These are phyloP conservation scores for Venusia cambrica DNA, from an alignment of 2,888 invertebrate genomes.

Conservation along the genomic window DNA sequence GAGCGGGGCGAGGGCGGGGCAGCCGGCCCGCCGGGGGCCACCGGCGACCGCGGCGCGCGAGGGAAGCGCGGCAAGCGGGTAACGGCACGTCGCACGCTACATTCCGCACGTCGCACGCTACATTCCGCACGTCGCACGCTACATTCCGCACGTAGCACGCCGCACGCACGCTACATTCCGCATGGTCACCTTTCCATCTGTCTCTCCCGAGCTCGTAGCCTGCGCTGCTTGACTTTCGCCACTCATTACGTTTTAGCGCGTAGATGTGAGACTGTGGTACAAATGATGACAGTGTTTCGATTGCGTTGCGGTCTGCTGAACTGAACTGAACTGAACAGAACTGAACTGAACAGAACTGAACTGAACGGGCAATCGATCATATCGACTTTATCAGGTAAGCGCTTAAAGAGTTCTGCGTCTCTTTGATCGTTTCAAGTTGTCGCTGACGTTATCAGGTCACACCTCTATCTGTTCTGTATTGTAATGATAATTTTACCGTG, in stretches of 20 bases:
- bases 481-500: no score
- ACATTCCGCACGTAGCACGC: slow-evolving; percentile 25
- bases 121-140: slow-evolving; percentile 7
- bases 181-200: slow-evolving; percentile 5
- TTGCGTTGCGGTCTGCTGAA: background rate
- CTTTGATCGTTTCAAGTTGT: no score
- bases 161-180: slow-evolving; percentile 22
- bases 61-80: slow-evolving; percentile 97
- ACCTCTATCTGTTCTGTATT: no score
- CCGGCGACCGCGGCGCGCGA: slow-evolving; percentile 94
- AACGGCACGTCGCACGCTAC: slow-evolving; percentile 56
- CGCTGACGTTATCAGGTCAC: no score
- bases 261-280: slow-evolving; percentile 46
- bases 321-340: no score
- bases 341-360: no score
- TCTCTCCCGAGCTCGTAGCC: slow-evolving; percentile 27
- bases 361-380: no score
- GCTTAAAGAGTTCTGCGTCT: no score
- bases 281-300: slow-evolving; percentile 46
- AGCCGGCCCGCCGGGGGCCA: slow-evolving; percentile 86
- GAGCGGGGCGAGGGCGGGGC: slow-evolving; percentile 91
- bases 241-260: slow-evolving; percentile 20
- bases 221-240: slow-evolving; percentile 15
- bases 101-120: slow-evolving; percentile 14
- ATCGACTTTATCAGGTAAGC: no score